phyloP scores from a whole-genome alignment of 1,140 invertebrate species.

The Caligus rogercresseyi region DNA sequence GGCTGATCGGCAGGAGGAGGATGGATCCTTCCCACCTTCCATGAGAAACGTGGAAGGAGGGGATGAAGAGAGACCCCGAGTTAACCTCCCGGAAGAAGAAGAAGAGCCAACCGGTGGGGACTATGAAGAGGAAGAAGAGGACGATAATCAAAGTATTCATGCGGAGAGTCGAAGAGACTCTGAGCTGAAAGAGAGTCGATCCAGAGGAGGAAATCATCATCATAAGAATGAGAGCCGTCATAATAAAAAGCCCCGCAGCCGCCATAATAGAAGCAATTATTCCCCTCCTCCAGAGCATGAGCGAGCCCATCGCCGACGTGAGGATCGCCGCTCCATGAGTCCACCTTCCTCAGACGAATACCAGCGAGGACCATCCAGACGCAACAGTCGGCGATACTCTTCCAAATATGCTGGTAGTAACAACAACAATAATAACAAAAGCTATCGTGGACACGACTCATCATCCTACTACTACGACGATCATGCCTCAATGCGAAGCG shows the following conservation, averaged over 20 bases:
- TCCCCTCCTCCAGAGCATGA: neutral
- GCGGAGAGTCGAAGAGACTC: neutral
- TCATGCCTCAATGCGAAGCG: neutral
- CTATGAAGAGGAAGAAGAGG: neutral
- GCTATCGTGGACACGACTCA: neutral
- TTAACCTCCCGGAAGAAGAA: neutral
- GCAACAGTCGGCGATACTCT: neutral
- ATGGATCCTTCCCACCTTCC: neutral
- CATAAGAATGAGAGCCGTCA: neutral
- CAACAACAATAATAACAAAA: too few species aligned
- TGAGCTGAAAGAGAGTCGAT: neutral
- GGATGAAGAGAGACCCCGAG: neutral
- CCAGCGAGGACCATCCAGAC: neutral
- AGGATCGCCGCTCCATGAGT: neutral
- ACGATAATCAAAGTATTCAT: neutral
- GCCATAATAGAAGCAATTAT: neutral
- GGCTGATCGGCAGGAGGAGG: neutral
- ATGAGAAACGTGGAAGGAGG: neutral
- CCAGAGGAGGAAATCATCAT: neutral
- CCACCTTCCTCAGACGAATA: neutral
- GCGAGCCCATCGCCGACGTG: neutral
- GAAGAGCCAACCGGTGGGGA: too few species aligned
- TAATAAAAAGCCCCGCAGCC: neutral
- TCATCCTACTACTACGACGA: neutral
- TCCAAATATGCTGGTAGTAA: neutral